A percentile compares a stretch with the other conserved stretches of the same genome.
Conservation (phyloP, 2,888 invertebrate genomes). For the Perizoma affinitatum region DNA sequence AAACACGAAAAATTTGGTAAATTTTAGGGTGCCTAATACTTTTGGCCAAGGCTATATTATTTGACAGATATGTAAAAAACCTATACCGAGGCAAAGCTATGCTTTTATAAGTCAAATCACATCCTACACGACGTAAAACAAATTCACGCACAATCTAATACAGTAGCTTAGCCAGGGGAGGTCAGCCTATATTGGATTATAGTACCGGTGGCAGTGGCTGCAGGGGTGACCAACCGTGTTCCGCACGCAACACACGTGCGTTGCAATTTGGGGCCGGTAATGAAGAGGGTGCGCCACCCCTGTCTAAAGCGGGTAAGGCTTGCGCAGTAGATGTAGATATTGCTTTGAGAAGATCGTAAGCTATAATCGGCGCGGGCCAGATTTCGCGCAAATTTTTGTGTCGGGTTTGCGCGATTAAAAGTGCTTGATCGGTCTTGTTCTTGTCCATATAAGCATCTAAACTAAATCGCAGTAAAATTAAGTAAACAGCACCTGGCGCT, state of each 20-base stretch:
- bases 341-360: not conserved
- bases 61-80: too few relatives aligned
- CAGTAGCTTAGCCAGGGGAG: constrained; percentile 51
- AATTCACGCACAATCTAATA: constrained; percentile 21
- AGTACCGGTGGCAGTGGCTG: constrained; percentile 30
- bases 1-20: too few relatives aligned
- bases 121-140: constrained; percentile 19
- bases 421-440: too few relatives aligned
- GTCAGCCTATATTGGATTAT: constrained; percentile 57
- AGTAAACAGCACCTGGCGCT: too few relatives aligned
- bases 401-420: too few relatives aligned
- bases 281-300: constrained; percentile 75
- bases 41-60: too few relatives aligned
- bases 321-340: constrained; percentile 22
- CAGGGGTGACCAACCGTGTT: constrained; percentile 70
- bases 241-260: constrained; percentile 75
- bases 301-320: constrained; percentile 41
- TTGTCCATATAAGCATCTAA: too few relatives aligned
- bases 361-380: too few relatives aligned
- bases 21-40: too few relatives aligned
- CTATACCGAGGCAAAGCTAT: too few relatives aligned
- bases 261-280: constrained; percentile 70
- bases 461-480: too few relatives aligned
- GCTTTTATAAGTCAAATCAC: constrained; percentile 4
- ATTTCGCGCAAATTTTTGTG: too few relatives aligned